These are phyloP conservation scores for Muntiacus muntjak DNA, from an alignment of 2,113 vertebrate genomes.

Conservation along the genomic window DNA sequence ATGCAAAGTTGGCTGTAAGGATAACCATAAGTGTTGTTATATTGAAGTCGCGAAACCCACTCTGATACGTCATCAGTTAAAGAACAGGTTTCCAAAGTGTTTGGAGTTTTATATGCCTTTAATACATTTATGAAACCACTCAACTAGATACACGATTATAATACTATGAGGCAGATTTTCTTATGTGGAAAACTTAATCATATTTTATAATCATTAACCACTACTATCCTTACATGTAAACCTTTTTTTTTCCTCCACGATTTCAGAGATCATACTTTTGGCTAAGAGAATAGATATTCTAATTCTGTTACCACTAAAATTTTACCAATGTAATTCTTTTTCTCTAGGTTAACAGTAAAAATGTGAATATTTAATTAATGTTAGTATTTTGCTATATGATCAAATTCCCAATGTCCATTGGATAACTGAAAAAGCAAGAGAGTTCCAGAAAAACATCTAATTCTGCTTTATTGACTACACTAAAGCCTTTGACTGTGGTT, in stretches of 20 bases:
- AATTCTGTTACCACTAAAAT: background rate
- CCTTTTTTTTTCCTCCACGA: background rate
- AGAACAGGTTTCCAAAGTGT: background rate
- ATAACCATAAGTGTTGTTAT: background rate
- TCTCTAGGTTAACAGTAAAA: background rate
- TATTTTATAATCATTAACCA: background rate
- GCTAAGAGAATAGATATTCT: background rate
- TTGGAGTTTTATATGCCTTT: background rate
- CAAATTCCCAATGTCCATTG: background rate
- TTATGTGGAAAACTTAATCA: background rate
- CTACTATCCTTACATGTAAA: background rate
- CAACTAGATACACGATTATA: background rate
- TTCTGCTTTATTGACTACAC: background rate
- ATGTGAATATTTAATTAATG: constrained; percentile 20
- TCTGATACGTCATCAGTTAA: background rate
- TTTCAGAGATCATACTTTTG: background rate
- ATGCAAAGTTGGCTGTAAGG: background rate
- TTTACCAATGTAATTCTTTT: background rate
- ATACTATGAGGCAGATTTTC: background rate
- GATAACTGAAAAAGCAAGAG: background rate
- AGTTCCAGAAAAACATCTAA: background rate
- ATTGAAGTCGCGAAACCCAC: background rate
- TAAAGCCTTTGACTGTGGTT: background rate
- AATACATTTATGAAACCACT: background rate
- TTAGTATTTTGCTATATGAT: background rate